Base-by-base conservation (phyloP, 2,797 vertebrate genomes). In the Dicrostonyx torquatus region DNA sequence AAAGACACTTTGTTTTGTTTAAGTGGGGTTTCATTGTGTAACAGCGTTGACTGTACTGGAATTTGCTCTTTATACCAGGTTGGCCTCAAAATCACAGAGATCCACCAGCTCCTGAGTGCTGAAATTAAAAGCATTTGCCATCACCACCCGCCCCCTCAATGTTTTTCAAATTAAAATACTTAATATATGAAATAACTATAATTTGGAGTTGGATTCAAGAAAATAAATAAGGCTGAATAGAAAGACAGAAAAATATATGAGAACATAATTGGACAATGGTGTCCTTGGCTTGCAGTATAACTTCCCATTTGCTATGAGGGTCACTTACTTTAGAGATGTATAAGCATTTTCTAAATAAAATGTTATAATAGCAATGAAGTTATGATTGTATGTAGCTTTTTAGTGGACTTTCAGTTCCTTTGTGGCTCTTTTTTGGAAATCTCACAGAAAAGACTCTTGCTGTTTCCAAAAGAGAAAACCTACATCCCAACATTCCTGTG, bases 181-280 rank as follows among this genome's bases (percentile, higher is more conserved):
- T 24, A 91, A n/a, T 78, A 55, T 72, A 11, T 14, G n/a, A 64
- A 66, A 4, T 22, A 14, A 26, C 5, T 3, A 10, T 58, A 58
- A 6, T 58, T 68, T 76, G 17, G n/a, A 60, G 11, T 22, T 72
- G 18, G 9, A 24, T 9, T 73, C 22, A 84, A 29, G 24, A 82
- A 62, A 82, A 20, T 18, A 79, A n/a, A n/a, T 43, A n/a, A 43
- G 4, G 8, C 8, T 29, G 24, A 17, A 62, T 12, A 64, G 29
- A 64, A 48, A 83, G 26, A 20, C 29, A 45, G 12, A 17, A 13
- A 62, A 20, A 64, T 45, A 43, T 83, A 22, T 64, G 10, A 6
- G 1, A 5, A 13, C 1, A 48, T 45, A 26, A n/a, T 68, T 3
- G 15, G n/a, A 12, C 11, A 7, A 48, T 0, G 10, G 17, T 22